Conservation (phyloP, 1,140 invertebrate genomes). For the Dicyema japonicum region DNA sequence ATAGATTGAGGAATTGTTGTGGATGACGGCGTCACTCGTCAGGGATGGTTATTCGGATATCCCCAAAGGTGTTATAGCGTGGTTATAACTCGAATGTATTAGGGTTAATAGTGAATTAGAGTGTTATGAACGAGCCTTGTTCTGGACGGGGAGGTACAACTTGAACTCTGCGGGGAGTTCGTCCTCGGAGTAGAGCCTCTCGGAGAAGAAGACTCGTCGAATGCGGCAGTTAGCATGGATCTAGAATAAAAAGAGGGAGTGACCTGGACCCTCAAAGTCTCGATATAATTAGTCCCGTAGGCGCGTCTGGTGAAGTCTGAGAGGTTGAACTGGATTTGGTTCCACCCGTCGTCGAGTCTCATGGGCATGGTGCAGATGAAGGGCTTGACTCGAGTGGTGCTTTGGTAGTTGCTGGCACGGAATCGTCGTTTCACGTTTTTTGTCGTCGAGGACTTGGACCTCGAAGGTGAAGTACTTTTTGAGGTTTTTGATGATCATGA, state of each 20-base stretch:
- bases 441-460: constrained; percentile 63
- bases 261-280: constrained; percentile 54
- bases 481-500: constrained; percentile 97
- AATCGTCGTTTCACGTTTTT: constrained; percentile 54
- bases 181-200: constrained; percentile 71
- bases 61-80: no score
- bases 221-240: constrained; percentile 87
- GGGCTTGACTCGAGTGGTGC: constrained; percentile 49
- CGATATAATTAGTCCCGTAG: constrained; percentile 94
- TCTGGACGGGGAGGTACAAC: constrained; percentile 32
- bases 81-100: no score
- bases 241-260: constrained; percentile 3
- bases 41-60: no score
- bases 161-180: constrained; percentile 90
- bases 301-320: constrained; percentile 84
- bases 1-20: no score
- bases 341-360: constrained; percentile 69
- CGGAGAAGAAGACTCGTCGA: constrained; percentile 69
- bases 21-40: no score
- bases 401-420: constrained; percentile 67
- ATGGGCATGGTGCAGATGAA: constrained; percentile 87
- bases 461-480: constrained; percentile 99
- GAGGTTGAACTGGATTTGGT: constrained; percentile 86
- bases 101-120: no score
- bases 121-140: constrained; percentile 4